Evolutionary conservation across 2,797 vertebrate species (phyloP), one percentile per base, ranked within the genome.

Genomic region (Tokudaia tokunoshimensis): DNA sequence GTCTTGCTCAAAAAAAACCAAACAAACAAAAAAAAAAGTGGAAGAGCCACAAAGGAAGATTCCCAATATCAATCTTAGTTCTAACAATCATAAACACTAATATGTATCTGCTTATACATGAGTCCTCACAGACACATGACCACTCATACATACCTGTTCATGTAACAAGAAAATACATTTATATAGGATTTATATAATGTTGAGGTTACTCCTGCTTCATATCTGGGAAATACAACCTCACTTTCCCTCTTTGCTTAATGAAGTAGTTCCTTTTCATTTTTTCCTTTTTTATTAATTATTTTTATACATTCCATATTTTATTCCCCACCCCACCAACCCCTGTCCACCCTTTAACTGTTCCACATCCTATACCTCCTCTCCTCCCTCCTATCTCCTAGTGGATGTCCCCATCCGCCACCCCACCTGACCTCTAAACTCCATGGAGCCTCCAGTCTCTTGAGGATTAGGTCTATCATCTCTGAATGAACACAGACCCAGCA

Each of bases 141-240:
- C 29, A 19, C 10, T 86, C 12, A 15, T 86, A 55, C 3, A 55
- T n/a, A 41, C 14, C 37, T 41, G 31, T 52, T 12, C 34, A 57
- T 47, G 4, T 26, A 72, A 57, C 29, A 15, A 24, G 65, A 72
- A 72, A 74, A 74, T 31, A 3, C 29, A 74, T 41, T 55, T 4
- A 93, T 84, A 76, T 13, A 72, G 59, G 50, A 93, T 44, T 76
- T 76, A 76, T 44, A 29, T 26, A 96, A 93, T 95, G 37, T 44
- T 91, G 29, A 19, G 6, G 57, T 59, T 94, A 10, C 13, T 75
- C 14, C 52, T n/a, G 76, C 50, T 80, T 75, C 41, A 61, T 74
- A 57, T 2, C 34, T 94, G 15, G 5, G 4, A 91, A 94, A 55
- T 94, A 92, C 5, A 26, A 12, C 74, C 59, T 75, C 31, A 26